Evolutionary conservation across 1,140 invertebrate genomes (phyloP), one percentile per base, ranked within the genome.

Genomic region (Drosophila cardini): DNA sequence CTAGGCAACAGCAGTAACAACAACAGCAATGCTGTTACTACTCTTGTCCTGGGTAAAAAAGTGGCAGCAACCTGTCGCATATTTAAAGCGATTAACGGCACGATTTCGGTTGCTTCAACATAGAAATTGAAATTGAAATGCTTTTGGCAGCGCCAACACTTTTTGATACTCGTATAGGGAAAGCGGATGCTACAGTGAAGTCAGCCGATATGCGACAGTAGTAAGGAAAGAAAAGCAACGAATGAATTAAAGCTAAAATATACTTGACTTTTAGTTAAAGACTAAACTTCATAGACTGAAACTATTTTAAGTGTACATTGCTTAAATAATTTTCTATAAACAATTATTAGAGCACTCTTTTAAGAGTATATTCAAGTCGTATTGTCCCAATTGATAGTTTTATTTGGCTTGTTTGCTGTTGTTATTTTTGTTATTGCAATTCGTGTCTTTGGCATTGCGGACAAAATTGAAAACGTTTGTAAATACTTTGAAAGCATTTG

Each of bases 81-180:
- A 75, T 86, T 85, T 87, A 78, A 87, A 87, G 80, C 84, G 85
- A 87, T 87, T 87, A 87, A 87, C 84, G 80, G 84, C 84, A 87
- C 84, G 84, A 87, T 87, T 87, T 67, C 55, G 61, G 72, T 69
- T 52, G 78, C 48, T 34, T 43, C 65, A 38, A 48, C 46, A 67
- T 72, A 65, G 80, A 84, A 89, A 86, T 87, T 68, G 78, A 87
- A 85, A 87, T 86, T 89, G 84, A 87, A 87, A 87, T 87, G 84
- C 84, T 80, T 87, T 83, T 80, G 84, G 80, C 84, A 87, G 80
- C 72, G 72, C 69, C 79, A 89, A 87, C 80, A 80, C 80, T 84
- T 52, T 64, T 64, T 46, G 38, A 21, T 16, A 43, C 48, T 50
- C 21, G 15, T 15, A 21, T 45, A 45, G n/a, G 30, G 36, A 64